Conservation (phyloP, 2,113 vertebrate genomes). For the Casuarius casuarius region DNA sequence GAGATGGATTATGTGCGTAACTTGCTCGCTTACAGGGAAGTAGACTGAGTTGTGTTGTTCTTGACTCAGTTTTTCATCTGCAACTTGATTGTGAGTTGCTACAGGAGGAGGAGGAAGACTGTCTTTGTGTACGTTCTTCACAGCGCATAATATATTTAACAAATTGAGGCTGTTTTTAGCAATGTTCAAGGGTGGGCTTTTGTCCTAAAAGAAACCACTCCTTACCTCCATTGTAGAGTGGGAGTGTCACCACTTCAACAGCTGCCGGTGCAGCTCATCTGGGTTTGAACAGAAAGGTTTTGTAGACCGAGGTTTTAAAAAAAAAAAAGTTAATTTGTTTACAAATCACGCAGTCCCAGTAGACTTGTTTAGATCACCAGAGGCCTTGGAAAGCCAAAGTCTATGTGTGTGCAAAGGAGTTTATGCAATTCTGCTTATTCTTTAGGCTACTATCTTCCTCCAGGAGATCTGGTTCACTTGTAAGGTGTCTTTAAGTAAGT, state of each 20-base stretch:
- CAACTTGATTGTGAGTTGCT: not conserved
- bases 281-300: not conserved
- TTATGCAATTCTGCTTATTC: not conserved
- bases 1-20: not conserved
- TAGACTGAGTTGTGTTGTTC: not conserved
- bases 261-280: slow-evolving; percentile 6
- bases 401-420: not conserved
- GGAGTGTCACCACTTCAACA: not conserved
- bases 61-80: not conserved
- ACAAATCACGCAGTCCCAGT: not conserved
- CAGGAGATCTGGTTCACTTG: not conserved
- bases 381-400: not conserved
- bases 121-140: not conserved
- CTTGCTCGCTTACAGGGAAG: not conserved
- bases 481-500: not conserved
- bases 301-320: not conserved
- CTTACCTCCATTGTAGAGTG: not conserved
- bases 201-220: not conserved
- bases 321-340: slow-evolving; percentile 31
- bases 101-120: not conserved
- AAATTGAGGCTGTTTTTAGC: not conserved
- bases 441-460: not conserved
- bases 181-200: not conserved
- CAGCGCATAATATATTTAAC: not conserved
- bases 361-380: not conserved